Base-by-base conservation (phyloP, 2,797 vertebrate species). In the Gambelia wislizenii region DNA sequence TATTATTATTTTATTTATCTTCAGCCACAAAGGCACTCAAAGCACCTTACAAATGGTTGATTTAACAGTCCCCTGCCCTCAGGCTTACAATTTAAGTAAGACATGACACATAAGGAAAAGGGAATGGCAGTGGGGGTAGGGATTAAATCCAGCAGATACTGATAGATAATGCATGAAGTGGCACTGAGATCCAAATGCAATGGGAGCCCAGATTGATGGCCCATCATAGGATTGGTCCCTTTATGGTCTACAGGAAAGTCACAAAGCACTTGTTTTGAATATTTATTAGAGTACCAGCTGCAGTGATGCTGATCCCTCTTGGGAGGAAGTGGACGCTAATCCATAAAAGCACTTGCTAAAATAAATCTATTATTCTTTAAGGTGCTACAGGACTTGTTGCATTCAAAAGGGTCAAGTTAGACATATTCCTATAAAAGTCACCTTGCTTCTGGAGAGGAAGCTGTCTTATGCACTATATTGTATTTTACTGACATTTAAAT, bases 161-260 rank as follows among this genome's bases (percentile, higher is more conserved):
- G n/a, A n/a, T n/a, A n/a, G n/a, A n/a, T n/a, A 27, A 49, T 27
- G 25, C 75, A 77, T 59, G 56, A 22, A 59, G 6, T 22, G 27
- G 14, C 12, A 44, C 12, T 33, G 30, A 30, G 47, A 49, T 49
- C 44, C 84, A 83, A 74, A 77, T 76, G 74, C 85, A 82, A n/a
- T 44, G 47, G 56, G 76, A 70, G 75, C 81, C 30, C 80, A 89
- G 80, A 89, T 93, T 89, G 80, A 67, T 92, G 90, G 77, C 91
- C 70, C 54, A 36, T 91, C 80, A 80, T 59, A 76, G 78, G 39
- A 56, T 79, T 92, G 79, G 20, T 87, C 47, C 81, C 87, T 75
- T 89, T 89, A 13, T 72, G 91, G 91, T 92, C 87, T 87, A 42
- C 13, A 14, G 92, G 91, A 93, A 93, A 91, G 89, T 95, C 93